Evolutionary conservation across 2,888 invertebrate genomes (phyloP).

Genomic region (Loripinus fragilis): DNA sequence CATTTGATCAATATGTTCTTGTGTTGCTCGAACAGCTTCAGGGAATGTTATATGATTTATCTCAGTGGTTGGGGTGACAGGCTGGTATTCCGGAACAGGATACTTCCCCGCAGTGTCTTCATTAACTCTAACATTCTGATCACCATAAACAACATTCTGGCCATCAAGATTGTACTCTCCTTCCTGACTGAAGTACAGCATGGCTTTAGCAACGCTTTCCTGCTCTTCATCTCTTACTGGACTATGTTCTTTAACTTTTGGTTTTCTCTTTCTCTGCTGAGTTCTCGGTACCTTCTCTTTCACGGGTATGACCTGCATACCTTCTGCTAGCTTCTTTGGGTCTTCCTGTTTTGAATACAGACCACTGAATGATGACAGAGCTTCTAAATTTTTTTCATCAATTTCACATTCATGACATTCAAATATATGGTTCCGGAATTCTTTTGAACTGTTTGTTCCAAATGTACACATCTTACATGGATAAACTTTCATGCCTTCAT

Average conservation of each 20-base stretch:
- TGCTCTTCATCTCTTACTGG: background rate
- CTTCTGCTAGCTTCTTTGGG: slow-evolving; percentile 71
- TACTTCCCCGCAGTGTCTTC: background rate
- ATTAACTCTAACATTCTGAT: background rate
- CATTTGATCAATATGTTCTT: background rate
- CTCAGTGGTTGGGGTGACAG: background rate
- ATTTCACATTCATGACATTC: slow-evolving; percentile 84
- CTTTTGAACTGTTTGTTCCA: slow-evolving; percentile 88
- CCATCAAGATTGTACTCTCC: background rate
- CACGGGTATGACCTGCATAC: slow-evolving; percentile 72
- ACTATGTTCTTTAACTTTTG: slow-evolving; percentile 1
- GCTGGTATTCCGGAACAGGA: background rate
- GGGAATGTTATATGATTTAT: background rate
- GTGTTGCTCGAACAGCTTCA: background rate
- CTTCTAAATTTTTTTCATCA: slow-evolving; percentile 64
- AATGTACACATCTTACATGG: slow-evolving; percentile 89
- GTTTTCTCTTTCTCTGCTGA: background rate
- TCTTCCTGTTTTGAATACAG: slow-evolving; percentile 74
- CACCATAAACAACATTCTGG: background rate
- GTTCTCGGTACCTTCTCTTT: slow-evolving; percentile 65
- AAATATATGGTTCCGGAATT: slow-evolving; percentile 88
- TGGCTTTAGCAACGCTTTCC: slow-evolving; percentile 5
- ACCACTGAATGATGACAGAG: slow-evolving; percentile 73
- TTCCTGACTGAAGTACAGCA: slow-evolving; percentile 9
- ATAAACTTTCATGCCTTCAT: slow-evolving; percentile 91